Evolutionary conservation across 1,140 invertebrate genomes (phyloP), one percentile per base, ranked within the genome.

Genomic region (Heterodera carotae): DNA sequence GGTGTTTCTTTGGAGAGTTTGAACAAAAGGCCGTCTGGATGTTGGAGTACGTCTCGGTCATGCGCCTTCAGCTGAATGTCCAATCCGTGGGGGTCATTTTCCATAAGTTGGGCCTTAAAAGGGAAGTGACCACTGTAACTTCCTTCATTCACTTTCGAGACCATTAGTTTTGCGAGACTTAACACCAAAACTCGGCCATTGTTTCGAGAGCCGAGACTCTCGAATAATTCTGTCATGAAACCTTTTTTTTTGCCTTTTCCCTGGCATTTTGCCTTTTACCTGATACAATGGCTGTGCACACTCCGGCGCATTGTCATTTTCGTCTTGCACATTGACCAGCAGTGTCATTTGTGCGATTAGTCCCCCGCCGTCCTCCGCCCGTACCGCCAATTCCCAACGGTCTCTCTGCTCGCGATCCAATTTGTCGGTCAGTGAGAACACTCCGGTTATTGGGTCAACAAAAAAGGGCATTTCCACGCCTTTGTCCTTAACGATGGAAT

Each of bases 361-460:
- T 18, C 60, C 60, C n/a, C 60, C 60, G 78, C 93, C 92, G 89
- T 97, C 95, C 85, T 94, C 92, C 2, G 94, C 95, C 86, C 93
- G 93, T 59, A 97, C 91, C 0, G 94, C 95, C 48, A 98, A 89
- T 95, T 95, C 98, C 88, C 95, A 97, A 86, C 93, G 92, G 25
- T 91, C 89, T 82, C 92, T 92, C 0, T 92, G 92, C 90, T 98
- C 96, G 22, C 94, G 91, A 88, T 98, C 96, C 80, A 98, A 90
- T 27, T 93, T 91, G 0, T 91, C 92, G 80, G 91, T 90, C 0
- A 94, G 96, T 64, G 91, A 90, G 74, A 98, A 93, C 60, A 91
- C 91, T 79, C 94, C 94, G 95, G 90, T 80, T 31, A 67, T 15
- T 85, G 93, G 91, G 85, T 97, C 94, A 71, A 98, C 93, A 77